These are phyloP conservation scores for Junonia oenone DNA, from an alignment of 2,888 invertebrate species.

Conservation along the genomic window DNA sequence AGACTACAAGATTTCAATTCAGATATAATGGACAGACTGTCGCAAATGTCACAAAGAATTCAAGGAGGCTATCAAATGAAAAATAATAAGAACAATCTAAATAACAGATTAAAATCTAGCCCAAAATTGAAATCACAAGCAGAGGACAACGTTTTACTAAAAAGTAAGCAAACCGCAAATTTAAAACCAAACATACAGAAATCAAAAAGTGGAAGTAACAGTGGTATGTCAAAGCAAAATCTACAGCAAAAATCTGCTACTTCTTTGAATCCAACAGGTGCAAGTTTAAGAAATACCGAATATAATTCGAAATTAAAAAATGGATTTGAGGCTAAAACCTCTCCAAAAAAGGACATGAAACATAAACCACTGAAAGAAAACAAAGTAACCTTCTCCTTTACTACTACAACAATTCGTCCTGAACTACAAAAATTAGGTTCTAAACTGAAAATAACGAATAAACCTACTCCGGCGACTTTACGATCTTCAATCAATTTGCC, in stretches of 20 bases:
- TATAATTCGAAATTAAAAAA: background rate
- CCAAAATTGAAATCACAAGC: background rate
- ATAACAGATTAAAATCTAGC: background rate
- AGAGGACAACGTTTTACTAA: background rate
- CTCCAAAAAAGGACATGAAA: background rate
- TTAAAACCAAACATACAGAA: background rate
- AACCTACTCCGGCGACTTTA: background rate
- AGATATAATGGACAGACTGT: slow-evolving; percentile 54
- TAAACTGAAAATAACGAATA: background rate
- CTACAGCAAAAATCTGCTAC: background rate
- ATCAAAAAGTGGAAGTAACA: background rate
- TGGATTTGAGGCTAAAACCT: background rate
- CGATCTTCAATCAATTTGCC: background rate
- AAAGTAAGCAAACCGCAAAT: background rate
- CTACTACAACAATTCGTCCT: slow-evolving; percentile 20
- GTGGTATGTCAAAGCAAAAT: background rate
- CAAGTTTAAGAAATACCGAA: background rate
- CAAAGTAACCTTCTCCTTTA: slow-evolving; percentile 42
- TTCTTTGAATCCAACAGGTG: background rate
- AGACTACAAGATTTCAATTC: slow-evolving; percentile 53
- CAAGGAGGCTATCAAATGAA: background rate
- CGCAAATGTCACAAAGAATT: slow-evolving; percentile 37
- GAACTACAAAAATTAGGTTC: slow-evolving; percentile 23
- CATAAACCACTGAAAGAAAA: slow-evolving; percentile 24
- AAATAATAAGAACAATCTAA: background rate